These are phyloP conservation scores for Ladona fulva DNA, from an alignment of 1,140 invertebrate genomes.

Conservation along the genomic window DNA sequence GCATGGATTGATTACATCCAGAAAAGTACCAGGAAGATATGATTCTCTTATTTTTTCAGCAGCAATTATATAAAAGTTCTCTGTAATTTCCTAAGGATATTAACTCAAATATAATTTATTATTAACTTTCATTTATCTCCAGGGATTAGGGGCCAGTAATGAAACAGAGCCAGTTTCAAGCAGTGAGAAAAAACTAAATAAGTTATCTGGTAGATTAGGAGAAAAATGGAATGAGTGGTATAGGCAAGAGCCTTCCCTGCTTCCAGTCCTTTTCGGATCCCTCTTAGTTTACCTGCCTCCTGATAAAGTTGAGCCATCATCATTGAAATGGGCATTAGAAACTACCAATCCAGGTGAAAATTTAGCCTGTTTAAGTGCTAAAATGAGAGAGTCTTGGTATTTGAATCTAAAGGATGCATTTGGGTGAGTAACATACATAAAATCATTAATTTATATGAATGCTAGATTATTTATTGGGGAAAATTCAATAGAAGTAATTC, in stretches of 20 bases:
- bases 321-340: neutral
- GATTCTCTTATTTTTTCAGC: no score
- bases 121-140: no score
- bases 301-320: neutral
- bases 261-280: neutral
- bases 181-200: neutral
- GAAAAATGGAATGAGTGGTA: neutral
- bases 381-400: neutral
- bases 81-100: no score
- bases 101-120: no score
- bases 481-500: no score
- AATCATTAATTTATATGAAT: no score
- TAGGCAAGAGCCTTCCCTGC: neutral
- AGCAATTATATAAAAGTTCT: no score
- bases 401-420: neutral
- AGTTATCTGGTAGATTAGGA: neutral
- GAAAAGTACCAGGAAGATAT: no score
- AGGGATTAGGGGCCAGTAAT: no score
- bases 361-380: neutral
- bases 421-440: neutral
- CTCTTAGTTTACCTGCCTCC: neutral
- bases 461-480: no score
- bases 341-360: neutral
- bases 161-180: no score
- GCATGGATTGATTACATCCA: no score